Percentiles rank a stretch among this genome's conserved stretches.
Evolutionary conservation across 2,797 vertebrate genomes (phyloP).

Genomic region (Parambassis ranga): DNA sequence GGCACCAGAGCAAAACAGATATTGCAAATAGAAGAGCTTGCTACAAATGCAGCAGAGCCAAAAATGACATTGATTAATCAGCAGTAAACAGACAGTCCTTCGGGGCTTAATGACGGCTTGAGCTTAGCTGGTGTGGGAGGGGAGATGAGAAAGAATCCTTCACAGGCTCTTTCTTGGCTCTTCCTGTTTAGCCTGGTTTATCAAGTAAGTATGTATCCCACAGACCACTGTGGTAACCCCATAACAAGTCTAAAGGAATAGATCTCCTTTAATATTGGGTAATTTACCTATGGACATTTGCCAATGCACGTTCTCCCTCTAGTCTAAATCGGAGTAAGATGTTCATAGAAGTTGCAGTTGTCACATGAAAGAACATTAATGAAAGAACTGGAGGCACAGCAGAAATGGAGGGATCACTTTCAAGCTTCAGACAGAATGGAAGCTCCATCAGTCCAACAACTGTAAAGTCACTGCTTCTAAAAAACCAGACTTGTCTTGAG

Average conservation of each 20-base stretch:
- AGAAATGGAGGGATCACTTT: background rate
- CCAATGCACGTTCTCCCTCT: background rate
- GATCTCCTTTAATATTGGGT: background rate
- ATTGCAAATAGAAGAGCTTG: background rate
- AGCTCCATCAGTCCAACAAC: too few species aligned
- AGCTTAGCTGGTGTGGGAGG: constrained; percentile 17
- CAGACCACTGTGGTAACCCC: background rate
- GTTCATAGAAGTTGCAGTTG: background rate
- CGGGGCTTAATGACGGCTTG: constrained; percentile 24
- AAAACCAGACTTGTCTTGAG: background rate
- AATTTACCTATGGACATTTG: background rate
- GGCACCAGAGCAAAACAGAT: constrained; percentile 8
- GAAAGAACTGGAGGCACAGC: background rate
- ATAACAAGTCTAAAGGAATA: background rate
- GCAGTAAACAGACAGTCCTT: constrained; percentile 40
- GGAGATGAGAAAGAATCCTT: constrained; percentile 24
- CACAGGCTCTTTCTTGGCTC: constrained; percentile 13
- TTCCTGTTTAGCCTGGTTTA: background rate
- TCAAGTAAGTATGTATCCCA: background rate
- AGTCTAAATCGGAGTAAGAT: background rate
- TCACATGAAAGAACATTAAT: background rate
- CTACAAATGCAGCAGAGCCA: background rate
- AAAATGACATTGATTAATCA: constrained; percentile 49
- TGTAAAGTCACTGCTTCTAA: background rate
- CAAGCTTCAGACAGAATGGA: background rate